phyloP scores from a whole-genome alignment of 2,113 vertebrate genomes.

The Neolamprologus tretocephalus region DNA sequence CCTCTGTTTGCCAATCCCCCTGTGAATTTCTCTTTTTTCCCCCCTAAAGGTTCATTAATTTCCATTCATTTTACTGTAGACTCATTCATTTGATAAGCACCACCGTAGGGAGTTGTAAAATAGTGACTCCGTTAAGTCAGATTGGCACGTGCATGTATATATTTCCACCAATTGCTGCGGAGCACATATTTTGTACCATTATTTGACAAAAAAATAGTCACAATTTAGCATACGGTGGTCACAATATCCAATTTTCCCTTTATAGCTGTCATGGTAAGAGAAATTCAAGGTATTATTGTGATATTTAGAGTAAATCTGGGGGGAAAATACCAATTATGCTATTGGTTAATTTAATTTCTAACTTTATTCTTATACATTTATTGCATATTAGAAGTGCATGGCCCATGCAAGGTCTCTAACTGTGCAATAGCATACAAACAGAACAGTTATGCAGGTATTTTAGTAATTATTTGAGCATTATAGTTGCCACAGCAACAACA shows the following conservation, averaged over 20 bases:
- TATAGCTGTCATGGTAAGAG: accelerated
- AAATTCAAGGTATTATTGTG: neutral
- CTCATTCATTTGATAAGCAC: neutral
- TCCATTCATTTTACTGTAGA: neutral
- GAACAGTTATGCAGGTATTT: neutral
- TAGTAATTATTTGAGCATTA: neutral
- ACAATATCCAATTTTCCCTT: accelerated
- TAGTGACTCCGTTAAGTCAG: neutral
- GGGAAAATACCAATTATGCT: accelerated
- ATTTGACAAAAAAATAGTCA: neutral
- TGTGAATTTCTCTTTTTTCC: accelerated
- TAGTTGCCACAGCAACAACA: neutral
- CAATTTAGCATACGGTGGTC: accelerated
- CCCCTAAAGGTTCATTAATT: neutral
- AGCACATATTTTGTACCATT: neutral
- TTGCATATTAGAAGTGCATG: neutral
- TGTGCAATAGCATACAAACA: neutral
- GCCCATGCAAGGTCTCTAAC: neutral
- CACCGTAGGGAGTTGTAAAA: neutral
- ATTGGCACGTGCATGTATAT: neutral
- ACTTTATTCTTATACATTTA: neutral
- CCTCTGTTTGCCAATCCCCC: neutral
- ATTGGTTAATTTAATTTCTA: neutral
- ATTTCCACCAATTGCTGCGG: neutral
- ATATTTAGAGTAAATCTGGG: neutral